Conservation (phyloP, 2,113 vertebrate species). For the Seriola rivoliana region DNA sequence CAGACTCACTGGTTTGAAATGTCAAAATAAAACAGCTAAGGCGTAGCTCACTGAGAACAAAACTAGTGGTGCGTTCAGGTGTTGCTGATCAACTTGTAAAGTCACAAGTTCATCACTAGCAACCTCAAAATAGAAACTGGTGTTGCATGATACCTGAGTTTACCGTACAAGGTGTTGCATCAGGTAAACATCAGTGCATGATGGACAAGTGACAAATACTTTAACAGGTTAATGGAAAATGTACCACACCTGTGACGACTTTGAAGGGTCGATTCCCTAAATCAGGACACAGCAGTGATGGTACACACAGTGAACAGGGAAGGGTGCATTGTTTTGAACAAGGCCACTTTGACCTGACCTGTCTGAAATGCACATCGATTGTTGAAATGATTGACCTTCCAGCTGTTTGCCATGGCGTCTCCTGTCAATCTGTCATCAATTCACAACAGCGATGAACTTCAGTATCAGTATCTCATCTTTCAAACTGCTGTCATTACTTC, state of each 20-base stretch:
- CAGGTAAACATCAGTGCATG: constrained; percentile 22
- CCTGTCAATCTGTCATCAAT: neutral
- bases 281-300: neutral
- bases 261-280: neutral
- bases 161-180: neutral
- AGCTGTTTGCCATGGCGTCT: neutral
- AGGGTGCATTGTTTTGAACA: neutral
- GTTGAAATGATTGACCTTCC: constrained; percentile 10
- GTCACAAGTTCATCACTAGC: neutral
- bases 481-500: neutral
- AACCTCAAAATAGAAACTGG: neutral
- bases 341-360: constrained; percentile 49
- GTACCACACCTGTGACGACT: neutral
- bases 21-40: no score
- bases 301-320: neutral
- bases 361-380: neutral
- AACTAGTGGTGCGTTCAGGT: neutral
- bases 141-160: neutral
- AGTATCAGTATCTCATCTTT: neutral
- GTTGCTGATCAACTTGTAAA: no score
- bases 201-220: neutral
- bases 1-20: no score
- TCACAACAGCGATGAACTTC: neutral
- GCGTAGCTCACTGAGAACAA: neutral
- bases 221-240: no score